Percentiles rank a stretch among this genome's conserved stretches.
phyloP scores from a whole-genome alignment of 2,888 invertebrate species.

The Melipona bicolor region DNA sequence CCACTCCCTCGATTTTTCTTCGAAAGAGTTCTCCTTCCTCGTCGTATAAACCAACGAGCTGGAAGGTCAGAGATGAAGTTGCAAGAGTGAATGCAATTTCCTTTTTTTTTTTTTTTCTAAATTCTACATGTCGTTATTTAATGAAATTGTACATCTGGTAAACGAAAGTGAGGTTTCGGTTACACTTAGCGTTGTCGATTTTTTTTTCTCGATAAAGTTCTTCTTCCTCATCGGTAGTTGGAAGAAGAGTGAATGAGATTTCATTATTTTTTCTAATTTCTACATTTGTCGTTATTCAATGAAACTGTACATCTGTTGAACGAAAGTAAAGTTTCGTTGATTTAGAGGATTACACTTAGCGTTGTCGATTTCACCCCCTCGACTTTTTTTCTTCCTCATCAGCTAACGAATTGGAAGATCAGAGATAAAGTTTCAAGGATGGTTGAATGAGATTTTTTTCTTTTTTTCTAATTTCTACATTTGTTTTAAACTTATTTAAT shows the following conservation, averaged over 20 bases:
- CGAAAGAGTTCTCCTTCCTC: not conserved
- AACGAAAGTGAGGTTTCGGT: not conserved
- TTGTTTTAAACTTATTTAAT: not conserved
- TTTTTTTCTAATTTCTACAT: too few species aligned
- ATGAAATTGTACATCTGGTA: too few species aligned
- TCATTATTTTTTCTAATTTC: too few species aligned
- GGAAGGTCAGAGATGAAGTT: not conserved
- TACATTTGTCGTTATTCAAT: too few species aligned
- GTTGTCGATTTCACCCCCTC: too few species aligned
- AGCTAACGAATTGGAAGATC: not conserved
- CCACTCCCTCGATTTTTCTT: not conserved
- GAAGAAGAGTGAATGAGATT: not conserved
- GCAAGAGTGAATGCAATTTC: not conserved
- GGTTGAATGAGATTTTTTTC: not conserved
- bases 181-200: slow-evolving; percentile 24
- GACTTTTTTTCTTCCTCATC: not conserved
- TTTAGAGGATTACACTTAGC: too few species aligned
- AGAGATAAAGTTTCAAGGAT: not conserved
- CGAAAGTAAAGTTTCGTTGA: too few species aligned
- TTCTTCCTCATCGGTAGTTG: not conserved
- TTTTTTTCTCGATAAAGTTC: slow-evolving; percentile 8
- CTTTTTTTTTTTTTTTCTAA: too few species aligned
- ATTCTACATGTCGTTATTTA: too few species aligned
- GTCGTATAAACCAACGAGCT: not conserved
- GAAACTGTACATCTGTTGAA: too few species aligned